Conservation (phyloP, 2,888 invertebrate species). For the Auanema sp. region DNA sequence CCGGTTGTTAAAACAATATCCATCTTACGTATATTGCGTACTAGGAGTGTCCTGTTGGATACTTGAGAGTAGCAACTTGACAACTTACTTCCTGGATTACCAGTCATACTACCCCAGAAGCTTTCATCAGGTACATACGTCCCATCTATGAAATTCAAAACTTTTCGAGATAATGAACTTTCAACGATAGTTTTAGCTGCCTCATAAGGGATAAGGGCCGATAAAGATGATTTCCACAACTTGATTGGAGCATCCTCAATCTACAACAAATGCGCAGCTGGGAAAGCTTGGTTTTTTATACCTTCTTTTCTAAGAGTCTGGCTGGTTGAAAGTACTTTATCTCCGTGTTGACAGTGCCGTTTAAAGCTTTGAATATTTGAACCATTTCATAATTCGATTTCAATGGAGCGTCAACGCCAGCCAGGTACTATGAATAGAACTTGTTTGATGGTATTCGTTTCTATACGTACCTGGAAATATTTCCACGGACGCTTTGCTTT, state of each 20-base stretch:
- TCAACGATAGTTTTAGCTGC: constrained; percentile 25
- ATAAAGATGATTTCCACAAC: constrained; percentile 31
- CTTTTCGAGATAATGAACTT: constrained; percentile 16
- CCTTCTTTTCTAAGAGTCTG: constrained; percentile 23
- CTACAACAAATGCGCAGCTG: no score
- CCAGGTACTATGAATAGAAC: constrained; percentile 25
- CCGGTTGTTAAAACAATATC: no score
- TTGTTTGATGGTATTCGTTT: no score
- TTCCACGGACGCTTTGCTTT: constrained; percentile 22
- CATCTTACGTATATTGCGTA: no score
- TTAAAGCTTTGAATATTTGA: constrained; percentile 30
- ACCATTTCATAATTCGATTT: constrained; percentile 45
- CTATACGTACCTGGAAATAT: constrained; percentile 29
- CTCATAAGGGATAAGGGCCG: constrained; percentile 28
- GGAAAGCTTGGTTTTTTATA: background rate
- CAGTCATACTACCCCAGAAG: constrained; percentile 35
- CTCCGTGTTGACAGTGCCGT: constrained; percentile 33
- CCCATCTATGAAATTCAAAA: constrained; percentile 26
- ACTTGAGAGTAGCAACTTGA: no score
- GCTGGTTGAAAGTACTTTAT: constrained; percentile 6
- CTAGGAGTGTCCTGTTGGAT: no score
- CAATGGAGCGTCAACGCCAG: constrained; percentile 36
- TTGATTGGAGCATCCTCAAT: no score
- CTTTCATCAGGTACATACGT: constrained; percentile 35
- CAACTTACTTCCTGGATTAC: constrained; percentile 18